phyloP scores from a whole-genome alignment of 1,140 invertebrate genomes.

The Drosophila nasuta region DNA sequence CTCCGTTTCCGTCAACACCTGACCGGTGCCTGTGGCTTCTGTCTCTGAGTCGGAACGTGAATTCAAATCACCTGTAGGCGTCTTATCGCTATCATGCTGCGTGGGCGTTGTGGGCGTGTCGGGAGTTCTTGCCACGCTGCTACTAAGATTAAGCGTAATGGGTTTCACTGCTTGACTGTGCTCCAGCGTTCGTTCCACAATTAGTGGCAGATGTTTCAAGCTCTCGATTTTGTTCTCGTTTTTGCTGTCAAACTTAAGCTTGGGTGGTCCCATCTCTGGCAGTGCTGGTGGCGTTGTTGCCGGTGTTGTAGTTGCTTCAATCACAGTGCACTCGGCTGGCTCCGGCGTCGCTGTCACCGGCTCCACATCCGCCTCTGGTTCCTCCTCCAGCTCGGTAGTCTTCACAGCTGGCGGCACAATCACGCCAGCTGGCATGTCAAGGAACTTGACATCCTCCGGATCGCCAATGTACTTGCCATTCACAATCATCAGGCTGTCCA shows the following conservation, averaged over 20 bases:
- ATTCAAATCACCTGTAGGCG: constrained; percentile 71
- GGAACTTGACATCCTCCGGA: constrained; percentile 80
- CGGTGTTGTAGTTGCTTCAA: constrained; percentile 39
- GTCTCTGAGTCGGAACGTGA: constrained; percentile 85
- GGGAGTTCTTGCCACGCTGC: constrained; percentile 60
- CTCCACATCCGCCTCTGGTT: constrained; percentile 63
- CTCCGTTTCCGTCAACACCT: constrained; percentile 92
- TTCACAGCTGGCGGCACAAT: constrained; percentile 65
- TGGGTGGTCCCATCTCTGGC: constrained; percentile 74
- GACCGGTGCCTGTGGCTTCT: constrained; percentile 88
- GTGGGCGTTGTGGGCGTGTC: constrained; percentile 76
- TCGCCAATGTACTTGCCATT: constrained; percentile 85
- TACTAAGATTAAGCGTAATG: constrained; percentile 64
- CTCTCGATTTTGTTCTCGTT: constrained; percentile 84
- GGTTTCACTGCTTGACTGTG: constrained; percentile 76
- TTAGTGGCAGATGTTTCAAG: constrained; percentile 78
- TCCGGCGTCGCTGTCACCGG: constrained; percentile 78
- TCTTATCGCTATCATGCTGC: constrained; percentile 78
- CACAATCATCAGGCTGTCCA: constrained; percentile 86
- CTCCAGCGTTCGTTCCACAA: constrained; percentile 64
- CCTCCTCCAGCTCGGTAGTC: constrained; percentile 68
- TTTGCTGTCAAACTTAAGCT: constrained; percentile 78
- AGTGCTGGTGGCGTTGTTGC: constrained; percentile 46
- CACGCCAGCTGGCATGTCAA: constrained; percentile 76
- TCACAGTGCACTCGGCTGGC: constrained; percentile 74